Evolutionary conservation across 2,113 vertebrate genomes (phyloP), one percentile per base, ranked within the genome.

Genomic region (Coreoperca whiteheadi): DNA sequence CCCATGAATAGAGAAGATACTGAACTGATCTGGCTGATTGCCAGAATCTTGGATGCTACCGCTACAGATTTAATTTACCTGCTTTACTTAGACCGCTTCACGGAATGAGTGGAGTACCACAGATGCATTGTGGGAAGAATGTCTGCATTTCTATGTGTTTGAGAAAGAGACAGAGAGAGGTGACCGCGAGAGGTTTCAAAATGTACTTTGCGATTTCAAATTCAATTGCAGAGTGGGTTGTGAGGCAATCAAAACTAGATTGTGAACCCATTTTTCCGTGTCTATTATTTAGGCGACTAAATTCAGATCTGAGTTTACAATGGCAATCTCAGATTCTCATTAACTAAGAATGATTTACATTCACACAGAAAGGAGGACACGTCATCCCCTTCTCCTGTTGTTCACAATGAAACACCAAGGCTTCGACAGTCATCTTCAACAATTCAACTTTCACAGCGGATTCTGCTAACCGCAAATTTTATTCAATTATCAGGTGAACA

Each of bases 311-410:
- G 74, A 79, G 86, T 85, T 81, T 66, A 88, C 87, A 90, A 87
- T 83, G 85, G 66, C 81, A 59, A 87, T 59, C 73, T 92, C 87
- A 82, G 86, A 93, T 87, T 90, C 89, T 92, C 93, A 93, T 94
- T 94, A 94, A 90, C 76, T 77, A 90, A 92, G 86, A 89, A 64
- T 84, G 85, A 84, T 91, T 91, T 89, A 92, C 81, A 88, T 87
- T 91, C 87, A 84, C 87, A 91, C 53, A 85, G 75, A 88, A 75
- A 69, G 68, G 74, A 87, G 59, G 80, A 83, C 41, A 63, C 70
- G 84, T 75, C 81, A 74, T 71, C 28, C 75, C 60, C 39, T 37
- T 70, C 64, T 84, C 51, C 53, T 37, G 46, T 59, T 59, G 23
- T 21, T 87, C 50, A 74, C 59, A 79, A 23, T 46, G 30, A 77